These are phyloP conservation scores for Phalacrocorax carbo DNA, from an alignment of 2,113 vertebrate genomes.

Conservation along the genomic window DNA sequence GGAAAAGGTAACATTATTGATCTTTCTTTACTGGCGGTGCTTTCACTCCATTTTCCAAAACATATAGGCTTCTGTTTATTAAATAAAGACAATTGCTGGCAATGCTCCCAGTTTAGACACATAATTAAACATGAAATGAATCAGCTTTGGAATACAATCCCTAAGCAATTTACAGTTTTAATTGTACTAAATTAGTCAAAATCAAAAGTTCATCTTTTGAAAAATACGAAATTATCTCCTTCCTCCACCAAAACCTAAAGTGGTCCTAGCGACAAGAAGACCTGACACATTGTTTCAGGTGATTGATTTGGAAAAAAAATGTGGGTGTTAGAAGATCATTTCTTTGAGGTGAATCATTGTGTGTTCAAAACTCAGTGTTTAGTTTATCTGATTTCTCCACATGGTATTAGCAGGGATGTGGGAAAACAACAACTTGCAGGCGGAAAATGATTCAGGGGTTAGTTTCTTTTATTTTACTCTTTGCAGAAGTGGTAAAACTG, in stretches of 20 bases:
- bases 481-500: not conserved
- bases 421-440: not conserved
- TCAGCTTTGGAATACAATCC: not conserved
- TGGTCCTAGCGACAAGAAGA: not conserved
- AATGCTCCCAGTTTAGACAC: not conserved
- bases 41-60: constrained; percentile 1
- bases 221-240: not conserved
- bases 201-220: not conserved
- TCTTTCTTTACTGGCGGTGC: not conserved
- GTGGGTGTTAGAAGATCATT: not conserved
- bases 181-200: not conserved
- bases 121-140: constrained; percentile 26
- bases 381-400: not conserved
- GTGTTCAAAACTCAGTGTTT: not conserved
- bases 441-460: not conserved
- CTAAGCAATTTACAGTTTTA: not conserved
- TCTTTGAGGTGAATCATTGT: not conserved
- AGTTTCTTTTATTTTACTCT: not conserved
- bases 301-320: not conserved
- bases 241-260: not conserved
- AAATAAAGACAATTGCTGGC: not conserved
- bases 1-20: not conserved
- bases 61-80: not conserved
- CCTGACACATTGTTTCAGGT: not conserved
- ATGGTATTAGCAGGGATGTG: not conserved